These are phyloP conservation scores for Urocitellus parryii DNA, from an alignment of 2,113 vertebrate species.

Conservation along the genomic window DNA sequence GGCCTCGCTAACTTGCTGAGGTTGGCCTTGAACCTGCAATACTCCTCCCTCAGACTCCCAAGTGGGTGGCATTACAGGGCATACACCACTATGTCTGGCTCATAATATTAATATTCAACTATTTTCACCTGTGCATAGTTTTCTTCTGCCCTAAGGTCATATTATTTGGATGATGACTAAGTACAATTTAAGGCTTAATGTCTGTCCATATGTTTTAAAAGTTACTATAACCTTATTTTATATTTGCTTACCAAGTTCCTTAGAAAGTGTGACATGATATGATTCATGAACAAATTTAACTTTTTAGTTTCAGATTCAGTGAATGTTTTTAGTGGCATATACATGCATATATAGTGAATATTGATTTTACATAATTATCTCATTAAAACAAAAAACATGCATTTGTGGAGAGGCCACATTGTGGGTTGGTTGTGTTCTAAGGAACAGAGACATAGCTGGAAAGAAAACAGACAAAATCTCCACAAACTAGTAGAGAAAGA, in stretches of 20 bases:
- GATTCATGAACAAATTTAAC: conserved; percentile 8
- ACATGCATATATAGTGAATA: background rate
- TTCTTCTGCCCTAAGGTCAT: background rate
- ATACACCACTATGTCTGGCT: background rate
- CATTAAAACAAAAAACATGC: background rate
- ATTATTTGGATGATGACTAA: conserved; percentile 10
- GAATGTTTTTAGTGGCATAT: background rate
- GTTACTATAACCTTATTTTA: background rate
- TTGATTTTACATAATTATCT: background rate
- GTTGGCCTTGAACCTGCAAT: background rate
- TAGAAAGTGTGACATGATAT: background rate
- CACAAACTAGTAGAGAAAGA: background rate
- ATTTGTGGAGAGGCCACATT: background rate
- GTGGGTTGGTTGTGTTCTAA: background rate
- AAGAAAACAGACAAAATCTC: background rate
- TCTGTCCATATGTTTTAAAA: background rate
- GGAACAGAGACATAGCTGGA: background rate
- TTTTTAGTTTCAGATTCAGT: conserved; percentile 24
- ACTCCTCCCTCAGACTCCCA: background rate
- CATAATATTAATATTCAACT: background rate
- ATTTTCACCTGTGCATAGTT: conserved; percentile 28
- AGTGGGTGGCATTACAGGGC: background rate
- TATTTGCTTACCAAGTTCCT: background rate
- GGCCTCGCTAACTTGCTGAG: background rate
- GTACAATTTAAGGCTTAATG: background rate